A percentile compares a stretch with the other conserved stretches of the same genome.
phyloP scores from a whole-genome alignment of 2,797 vertebrate species.

The Squalus acanthias region DNA sequence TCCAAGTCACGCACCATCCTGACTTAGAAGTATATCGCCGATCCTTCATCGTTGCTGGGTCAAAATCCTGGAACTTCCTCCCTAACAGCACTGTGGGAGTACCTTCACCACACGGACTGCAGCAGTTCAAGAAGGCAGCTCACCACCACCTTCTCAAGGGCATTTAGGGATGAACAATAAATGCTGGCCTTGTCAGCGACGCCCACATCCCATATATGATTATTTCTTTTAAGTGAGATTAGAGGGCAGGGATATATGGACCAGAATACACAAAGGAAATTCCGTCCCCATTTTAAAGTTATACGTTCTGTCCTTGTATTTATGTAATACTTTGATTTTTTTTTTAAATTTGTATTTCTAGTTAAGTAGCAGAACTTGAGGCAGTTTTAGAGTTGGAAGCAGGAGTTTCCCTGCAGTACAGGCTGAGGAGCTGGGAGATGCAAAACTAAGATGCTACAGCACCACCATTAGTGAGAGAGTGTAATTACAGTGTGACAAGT shows the following conservation, averaged over 20 bases:
- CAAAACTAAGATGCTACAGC: not conserved
- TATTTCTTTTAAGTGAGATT: not conserved
- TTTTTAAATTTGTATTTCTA: not conserved
- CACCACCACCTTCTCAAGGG: no score
- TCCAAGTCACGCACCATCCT: no score
- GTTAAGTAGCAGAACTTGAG: not conserved
- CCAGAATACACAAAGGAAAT: not conserved
- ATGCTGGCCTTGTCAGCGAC: no score
- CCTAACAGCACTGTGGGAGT: no score
- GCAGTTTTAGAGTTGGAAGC: not conserved
- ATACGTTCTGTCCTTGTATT: not conserved
- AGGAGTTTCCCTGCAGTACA: not conserved
- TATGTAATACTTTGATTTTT: not conserved
- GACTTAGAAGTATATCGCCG: no score
- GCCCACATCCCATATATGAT: not conserved
- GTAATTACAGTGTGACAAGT: not conserved
- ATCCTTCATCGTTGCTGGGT: no score
- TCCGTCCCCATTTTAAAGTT: not conserved
- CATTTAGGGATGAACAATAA: not conserved
- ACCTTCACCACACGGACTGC: no score
- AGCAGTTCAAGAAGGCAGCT: no score
- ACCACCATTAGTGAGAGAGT: not conserved
- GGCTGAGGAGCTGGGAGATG: not conserved
- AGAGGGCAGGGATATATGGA: not conserved
- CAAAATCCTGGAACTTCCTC: no score